Percentiles rank a stretch among this genome's conserved stretches.
phyloP scores from a whole-genome alignment of 1,140 invertebrate genomes.

The Cherax quadricarinatus region DNA sequence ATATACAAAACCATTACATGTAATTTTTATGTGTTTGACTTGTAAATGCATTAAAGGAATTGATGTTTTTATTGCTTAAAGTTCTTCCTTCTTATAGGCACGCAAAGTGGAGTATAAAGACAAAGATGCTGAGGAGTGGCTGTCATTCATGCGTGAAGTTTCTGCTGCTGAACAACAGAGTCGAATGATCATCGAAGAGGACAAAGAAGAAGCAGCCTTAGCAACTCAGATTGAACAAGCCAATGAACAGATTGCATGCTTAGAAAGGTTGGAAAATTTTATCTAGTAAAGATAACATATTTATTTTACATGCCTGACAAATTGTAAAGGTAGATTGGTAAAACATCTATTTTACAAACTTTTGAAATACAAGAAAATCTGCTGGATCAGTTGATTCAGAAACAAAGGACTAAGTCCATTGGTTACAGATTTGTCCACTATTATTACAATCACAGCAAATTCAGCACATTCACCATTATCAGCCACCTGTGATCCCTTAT shows the following conservation, averaged over 20 bases:
- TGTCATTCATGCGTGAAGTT: constrained; percentile 70
- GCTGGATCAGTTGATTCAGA: no score
- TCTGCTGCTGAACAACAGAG: constrained; percentile 68
- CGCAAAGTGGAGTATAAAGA: constrained; percentile 72
- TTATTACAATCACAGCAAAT: no score
- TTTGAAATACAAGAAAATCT: no score
- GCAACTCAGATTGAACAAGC: constrained; percentile 70
- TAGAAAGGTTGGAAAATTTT: constrained; percentile 58
- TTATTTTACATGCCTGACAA: no score
- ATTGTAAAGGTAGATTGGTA: no score
- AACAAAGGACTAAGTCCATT: no score
- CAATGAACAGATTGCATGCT: constrained; percentile 70
- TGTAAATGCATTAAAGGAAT: background rate
- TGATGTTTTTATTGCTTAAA: background rate
- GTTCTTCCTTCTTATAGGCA: constrained; percentile 42
- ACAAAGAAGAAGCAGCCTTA: constrained; percentile 68
- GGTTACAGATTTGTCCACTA: no score
- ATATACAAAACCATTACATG: no score
- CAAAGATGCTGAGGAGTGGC: constrained; percentile 71
- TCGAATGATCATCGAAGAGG: constrained; percentile 69
- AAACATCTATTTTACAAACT: no score
- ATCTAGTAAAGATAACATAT: background rate
- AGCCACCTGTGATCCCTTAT: no score
- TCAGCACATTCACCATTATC: no score
- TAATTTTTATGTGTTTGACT: no score